Conservation (phyloP, 2,113 vertebrate species). For the Philantomba maxwellii region DNA sequence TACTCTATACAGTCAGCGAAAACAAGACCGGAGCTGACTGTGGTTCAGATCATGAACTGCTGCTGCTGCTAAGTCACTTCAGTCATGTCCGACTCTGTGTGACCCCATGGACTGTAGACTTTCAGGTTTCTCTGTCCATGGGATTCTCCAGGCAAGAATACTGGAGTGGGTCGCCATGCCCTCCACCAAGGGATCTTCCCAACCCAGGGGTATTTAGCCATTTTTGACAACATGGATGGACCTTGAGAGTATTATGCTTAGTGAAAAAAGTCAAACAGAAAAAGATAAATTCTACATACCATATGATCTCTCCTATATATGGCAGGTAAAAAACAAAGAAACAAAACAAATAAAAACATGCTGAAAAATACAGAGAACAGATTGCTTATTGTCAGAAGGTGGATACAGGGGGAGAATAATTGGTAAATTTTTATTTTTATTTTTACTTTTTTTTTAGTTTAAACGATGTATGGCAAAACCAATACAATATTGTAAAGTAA, state of each 20-base stretch:
- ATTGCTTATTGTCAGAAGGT: neutral
- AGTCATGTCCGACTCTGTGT: neutral
- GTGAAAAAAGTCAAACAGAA: neutral
- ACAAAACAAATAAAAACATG: neutral
- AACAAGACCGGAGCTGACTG: neutral
- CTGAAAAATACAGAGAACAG: neutral
- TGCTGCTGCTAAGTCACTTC: neutral
- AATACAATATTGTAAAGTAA: too few relatives aligned
- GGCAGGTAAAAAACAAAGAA: neutral
- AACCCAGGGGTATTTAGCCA: neutral
- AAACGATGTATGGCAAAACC: neutral
- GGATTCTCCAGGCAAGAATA: neutral
- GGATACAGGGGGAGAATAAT: neutral
- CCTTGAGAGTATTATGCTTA: neutral
- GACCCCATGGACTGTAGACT: neutral
- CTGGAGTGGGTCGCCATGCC: neutral
- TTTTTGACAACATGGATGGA: neutral
- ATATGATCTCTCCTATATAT: neutral
- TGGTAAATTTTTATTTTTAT: neutral
- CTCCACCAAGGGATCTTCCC: neutral
- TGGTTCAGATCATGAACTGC: neutral
- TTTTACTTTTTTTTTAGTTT: neutral
- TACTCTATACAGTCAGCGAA: neutral
- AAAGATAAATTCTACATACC: neutral
- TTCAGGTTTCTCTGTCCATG: neutral